Base-by-base conservation (phyloP, 2,797 vertebrate genomes). In the Galagoides demidoff region DNA sequence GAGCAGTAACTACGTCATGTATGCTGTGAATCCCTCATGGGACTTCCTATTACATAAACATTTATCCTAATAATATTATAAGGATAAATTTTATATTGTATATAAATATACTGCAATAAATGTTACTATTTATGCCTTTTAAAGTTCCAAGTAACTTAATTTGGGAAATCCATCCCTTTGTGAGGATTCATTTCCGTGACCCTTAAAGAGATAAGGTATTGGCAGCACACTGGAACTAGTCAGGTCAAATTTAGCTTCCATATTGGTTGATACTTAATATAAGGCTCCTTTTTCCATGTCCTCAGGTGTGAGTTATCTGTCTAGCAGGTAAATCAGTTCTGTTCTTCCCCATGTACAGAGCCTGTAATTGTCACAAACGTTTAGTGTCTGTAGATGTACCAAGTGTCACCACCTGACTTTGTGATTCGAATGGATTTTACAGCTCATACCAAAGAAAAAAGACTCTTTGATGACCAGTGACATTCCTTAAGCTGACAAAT, bases 401-500 rank as follows among this genome's bases (percentile, higher is more conserved):
- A 88, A 92, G 83, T 95, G 78, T 94, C 92, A 95, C 57, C 1
- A 5, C 85, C 37, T 93, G 77, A 90, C 90, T 96, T 94, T 45
- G 70, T 95, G 89, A 95, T 89, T 96, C 74, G 52, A 43, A 85
- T 71, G 76, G 45, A 85, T 96, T 97, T 95, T 89, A 95, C 9
- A 96, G 85, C n/a, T 95, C 52, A 82, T 78, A 89, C 29, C 43
- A 95, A 93, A 95, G 86, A 49, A 85, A 76, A 89, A 87, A 86
- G 70, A 57, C 31, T 84, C 84, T 97, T 63, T 96, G 95, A 97
- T 95, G 91, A 84, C 96, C 94, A 95, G 86, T 89, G 91, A 92
- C 91, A 95, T 74, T 34, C 34, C 34, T 83, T 92, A 95, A 95
- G 89, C 88, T 92, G 91, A 96, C 95, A 98, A 92, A 96, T 96